These are phyloP conservation scores for Tetropium fuscum DNA, from an alignment of 2,888 invertebrate genomes.

Conservation along the genomic window DNA sequence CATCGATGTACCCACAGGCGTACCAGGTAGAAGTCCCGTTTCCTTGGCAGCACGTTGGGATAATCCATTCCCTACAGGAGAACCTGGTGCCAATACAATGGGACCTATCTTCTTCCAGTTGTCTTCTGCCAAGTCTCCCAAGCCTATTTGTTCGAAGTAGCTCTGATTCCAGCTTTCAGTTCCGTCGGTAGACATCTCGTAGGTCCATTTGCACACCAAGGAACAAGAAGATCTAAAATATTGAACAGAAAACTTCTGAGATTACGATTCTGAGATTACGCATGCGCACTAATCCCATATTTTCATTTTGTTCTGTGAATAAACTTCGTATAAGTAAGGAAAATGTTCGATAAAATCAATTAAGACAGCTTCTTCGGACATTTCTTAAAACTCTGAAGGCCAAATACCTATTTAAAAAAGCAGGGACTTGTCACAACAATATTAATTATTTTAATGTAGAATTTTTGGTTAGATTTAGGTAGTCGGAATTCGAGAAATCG, in stretches of 20 bases:
- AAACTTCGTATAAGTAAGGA: too few species aligned
- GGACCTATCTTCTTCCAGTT: slow-evolving; percentile 78
- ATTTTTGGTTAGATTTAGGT: too few species aligned
- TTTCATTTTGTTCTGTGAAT: too few species aligned
- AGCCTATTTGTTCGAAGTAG: slow-evolving; percentile 79
- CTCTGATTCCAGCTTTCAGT: slow-evolving; percentile 77
- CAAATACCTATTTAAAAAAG: too few species aligned
- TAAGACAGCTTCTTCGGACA: background rate
- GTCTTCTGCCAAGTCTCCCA: slow-evolving; percentile 79
- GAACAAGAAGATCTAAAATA: slow-evolving; percentile 90
- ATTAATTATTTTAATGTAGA: too few species aligned
- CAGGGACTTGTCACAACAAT: too few species aligned
- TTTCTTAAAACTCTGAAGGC: too few species aligned
- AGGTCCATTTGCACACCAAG: slow-evolving; percentile 95
- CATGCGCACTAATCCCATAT: too few species aligned
- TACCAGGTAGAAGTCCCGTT: slow-evolving; percentile 78
- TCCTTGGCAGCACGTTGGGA: slow-evolving; percentile 73
- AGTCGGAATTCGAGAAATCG: too few species aligned
- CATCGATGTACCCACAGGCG: slow-evolving; percentile 87
- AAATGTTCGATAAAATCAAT: background rate
- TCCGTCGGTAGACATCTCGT: slow-evolving; percentile 74
- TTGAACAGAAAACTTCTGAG: too few species aligned
- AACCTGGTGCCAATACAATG: slow-evolving; percentile 77
- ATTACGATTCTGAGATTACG: too few species aligned
- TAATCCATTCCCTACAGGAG: slow-evolving; percentile 75